Evolutionary conservation across 2,888 invertebrate genomes (phyloP).

Genomic region (Platynereis dumerilii): DNA sequence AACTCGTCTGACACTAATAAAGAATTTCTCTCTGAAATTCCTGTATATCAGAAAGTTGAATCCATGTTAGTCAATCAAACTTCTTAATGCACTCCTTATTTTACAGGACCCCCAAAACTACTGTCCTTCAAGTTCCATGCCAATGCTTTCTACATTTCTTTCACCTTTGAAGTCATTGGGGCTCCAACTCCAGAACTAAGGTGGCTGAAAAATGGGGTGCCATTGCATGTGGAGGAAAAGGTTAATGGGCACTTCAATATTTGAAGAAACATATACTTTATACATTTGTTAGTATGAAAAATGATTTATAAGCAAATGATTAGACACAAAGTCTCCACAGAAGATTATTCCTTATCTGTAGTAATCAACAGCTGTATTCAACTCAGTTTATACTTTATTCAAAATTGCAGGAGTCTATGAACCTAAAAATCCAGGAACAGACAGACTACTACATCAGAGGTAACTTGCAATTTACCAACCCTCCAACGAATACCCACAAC

Average conservation of each 20-base stretch:
- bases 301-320: neutral
- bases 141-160: conserved; percentile 11
- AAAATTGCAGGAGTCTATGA: neutral
- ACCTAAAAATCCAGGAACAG: neutral
- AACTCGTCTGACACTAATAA: too few species aligned
- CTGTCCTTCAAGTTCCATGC: too few species aligned
- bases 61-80: too few species aligned
- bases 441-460: conserved; percentile 31
- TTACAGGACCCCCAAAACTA: too few species aligned
- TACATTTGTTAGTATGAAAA: neutral
- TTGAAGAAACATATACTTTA: too few species aligned
- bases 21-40: too few species aligned
- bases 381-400: too few species aligned
- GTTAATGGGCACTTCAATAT: neutral
- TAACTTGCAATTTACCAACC: conserved; percentile 37
- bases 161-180: conserved; percentile 10
- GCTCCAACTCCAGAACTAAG: conserved; percentile 10
- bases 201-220: conserved; percentile 18
- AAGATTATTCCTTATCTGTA: too few species aligned
- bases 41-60: too few species aligned
- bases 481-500: conserved; percentile 37
- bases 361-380: too few species aligned
- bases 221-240: neutral
- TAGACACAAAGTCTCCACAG: too few species aligned
- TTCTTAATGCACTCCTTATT: too few species aligned